Conservation (phyloP, 2,797 vertebrate species). For the Hephaestus fuliginosus region DNA sequence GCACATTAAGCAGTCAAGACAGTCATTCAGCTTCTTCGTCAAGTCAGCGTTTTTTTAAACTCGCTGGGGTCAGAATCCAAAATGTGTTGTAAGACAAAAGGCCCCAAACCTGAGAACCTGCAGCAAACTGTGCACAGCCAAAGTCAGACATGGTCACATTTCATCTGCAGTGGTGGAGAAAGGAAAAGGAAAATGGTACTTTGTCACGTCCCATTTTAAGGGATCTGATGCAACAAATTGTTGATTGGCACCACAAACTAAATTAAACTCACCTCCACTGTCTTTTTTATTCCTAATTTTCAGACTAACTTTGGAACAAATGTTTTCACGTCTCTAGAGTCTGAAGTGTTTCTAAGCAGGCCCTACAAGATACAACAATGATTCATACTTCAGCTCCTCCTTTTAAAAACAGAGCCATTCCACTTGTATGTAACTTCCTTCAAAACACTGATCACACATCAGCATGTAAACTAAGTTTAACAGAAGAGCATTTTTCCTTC, state of each 20-base stretch:
- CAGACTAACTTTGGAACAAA: not conserved
- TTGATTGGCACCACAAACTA: not conserved
- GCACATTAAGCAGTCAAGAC: not conserved
- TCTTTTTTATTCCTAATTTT: not conserved
- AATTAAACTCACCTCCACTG: too few species aligned
- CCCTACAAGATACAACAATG: too few species aligned
- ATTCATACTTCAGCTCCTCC: too few species aligned
- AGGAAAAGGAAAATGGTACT: not conserved
- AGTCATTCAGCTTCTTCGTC: not conserved
- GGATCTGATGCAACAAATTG: too few species aligned
- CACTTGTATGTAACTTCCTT: not conserved
- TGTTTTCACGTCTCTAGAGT: not conserved
- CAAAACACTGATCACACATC: not conserved
- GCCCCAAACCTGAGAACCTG: not conserved
- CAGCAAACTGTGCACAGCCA: not conserved
- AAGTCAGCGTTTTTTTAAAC: slow-evolving; percentile 23
- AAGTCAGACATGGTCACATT: not conserved
- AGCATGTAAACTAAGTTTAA: not conserved
- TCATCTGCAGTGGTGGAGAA: not conserved
- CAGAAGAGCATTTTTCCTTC: not conserved
- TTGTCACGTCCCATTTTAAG: not conserved
- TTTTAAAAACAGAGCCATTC: not conserved
- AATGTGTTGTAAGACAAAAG: not conserved
- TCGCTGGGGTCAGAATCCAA: not conserved
- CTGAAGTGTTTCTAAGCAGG: not conserved